Evolutionary conservation across 2,113 vertebrate species (phyloP).

Genomic region (Macquaria ambigua): DNA sequence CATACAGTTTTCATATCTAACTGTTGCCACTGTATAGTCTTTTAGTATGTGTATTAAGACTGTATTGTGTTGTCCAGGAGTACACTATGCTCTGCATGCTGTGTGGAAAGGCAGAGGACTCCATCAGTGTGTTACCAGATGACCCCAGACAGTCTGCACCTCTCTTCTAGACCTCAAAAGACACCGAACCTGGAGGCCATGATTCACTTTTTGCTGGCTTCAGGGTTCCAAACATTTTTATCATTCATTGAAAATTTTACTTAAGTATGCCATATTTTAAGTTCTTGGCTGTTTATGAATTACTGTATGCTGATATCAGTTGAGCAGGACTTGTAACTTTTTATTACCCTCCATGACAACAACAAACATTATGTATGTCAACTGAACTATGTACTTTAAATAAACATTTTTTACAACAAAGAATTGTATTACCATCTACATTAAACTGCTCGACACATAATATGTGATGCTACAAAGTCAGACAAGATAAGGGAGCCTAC

Average conservation of each 20-base stretch:
- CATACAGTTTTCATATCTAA: background rate
- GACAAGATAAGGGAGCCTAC: background rate
- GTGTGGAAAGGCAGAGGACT: slow-evolving; percentile 96
- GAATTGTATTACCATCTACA: background rate
- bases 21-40: background rate
- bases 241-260: background rate
- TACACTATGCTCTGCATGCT: slow-evolving; percentile 98
- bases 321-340: slow-evolving; percentile 1
- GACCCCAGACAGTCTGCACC: slow-evolving; percentile 94
- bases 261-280: background rate
- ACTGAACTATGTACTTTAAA: slow-evolving; percentile 55
- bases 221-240: background rate
- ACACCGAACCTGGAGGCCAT: background rate
- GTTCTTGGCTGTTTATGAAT: slow-evolving; percentile 6
- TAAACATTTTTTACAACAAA: slow-evolving; percentile 42
- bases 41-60: background rate
- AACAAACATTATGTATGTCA: slow-evolving; percentile 8
- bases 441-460: background rate
- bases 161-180: slow-evolving; percentile 86
- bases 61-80: slow-evolving; percentile 84
- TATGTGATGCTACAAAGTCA: background rate
- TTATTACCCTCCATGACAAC: slow-evolving; percentile 1
- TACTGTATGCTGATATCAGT: slow-evolving; percentile 12
- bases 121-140: slow-evolving; percentile 93
- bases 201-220: slow-evolving; percentile 16